Evolutionary conservation across 2,797 vertebrate species (phyloP).

Genomic region (Vipera latastei): DNA sequence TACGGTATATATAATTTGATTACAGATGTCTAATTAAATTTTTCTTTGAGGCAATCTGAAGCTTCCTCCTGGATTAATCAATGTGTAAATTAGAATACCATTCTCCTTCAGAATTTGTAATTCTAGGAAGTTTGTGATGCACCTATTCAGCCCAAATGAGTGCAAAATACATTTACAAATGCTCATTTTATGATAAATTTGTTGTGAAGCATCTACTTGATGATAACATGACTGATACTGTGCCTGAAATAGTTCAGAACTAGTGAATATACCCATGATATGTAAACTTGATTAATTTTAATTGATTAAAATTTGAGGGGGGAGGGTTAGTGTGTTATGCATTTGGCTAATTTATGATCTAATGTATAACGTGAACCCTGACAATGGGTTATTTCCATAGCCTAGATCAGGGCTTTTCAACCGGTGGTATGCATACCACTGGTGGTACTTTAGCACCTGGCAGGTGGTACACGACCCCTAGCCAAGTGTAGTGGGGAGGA

Average conservation of each 20-base stretch:
- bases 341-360: neutral
- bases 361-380: neutral
- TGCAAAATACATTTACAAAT: neutral
- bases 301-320: neutral
- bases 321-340: neutral
- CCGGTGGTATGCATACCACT: too few species aligned
- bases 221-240: neutral
- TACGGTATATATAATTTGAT: neutral
- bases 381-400: neutral
- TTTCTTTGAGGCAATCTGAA: neutral
- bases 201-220: neutral
- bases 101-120: neutral
- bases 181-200: neutral
- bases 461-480: too few species aligned
- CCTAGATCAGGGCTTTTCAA: neutral
- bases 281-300: neutral
- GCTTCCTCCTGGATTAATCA: neutral
- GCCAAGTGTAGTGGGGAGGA: too few species aligned
- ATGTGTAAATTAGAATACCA: neutral
- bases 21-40: neutral
- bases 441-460: too few species aligned
- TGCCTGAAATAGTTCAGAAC: neutral
- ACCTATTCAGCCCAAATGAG: neutral
- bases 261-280: neutral
- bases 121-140: neutral